A percentile compares a stretch with the other conserved stretches of the same genome.
Conservation (phyloP, 1,140 invertebrate genomes). For the Diachasma alloeum region DNA sequence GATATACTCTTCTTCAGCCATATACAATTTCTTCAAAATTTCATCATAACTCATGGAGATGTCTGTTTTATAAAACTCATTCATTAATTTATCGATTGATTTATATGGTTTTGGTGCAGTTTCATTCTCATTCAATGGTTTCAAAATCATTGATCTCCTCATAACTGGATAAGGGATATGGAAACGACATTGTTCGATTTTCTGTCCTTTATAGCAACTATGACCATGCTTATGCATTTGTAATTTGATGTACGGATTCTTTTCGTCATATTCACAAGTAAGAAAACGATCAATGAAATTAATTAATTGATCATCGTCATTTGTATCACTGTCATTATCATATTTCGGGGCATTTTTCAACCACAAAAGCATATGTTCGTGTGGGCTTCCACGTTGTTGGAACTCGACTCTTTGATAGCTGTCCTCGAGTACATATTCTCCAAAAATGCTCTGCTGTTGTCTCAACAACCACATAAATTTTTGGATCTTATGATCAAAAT, state of each 20-base stretch:
- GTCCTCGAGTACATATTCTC: conserved; percentile 30
- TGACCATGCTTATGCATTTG: too few relatives aligned
- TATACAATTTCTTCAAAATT: conserved; percentile 15
- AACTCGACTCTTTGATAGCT: too few relatives aligned
- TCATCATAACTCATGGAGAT: neutral
- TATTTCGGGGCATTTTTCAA: conserved; percentile 19
- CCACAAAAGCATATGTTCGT: too few relatives aligned
- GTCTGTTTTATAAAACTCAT: neutral
- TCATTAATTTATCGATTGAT: neutral
- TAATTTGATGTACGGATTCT: too few relatives aligned
- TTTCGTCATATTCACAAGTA: too few relatives aligned
- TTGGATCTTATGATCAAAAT: neutral
- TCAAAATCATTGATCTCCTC: conserved; percentile 7
- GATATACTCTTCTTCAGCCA: conserved; percentile 13
- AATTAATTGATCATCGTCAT: neutral
- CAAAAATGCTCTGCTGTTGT: neutral
- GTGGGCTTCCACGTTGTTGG: too few relatives aligned
- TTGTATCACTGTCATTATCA: neutral
- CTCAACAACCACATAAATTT: neutral
- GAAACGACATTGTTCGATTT: conserved; percentile 18
- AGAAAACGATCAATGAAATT: too few relatives aligned
- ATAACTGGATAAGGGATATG: conserved; percentile 15
- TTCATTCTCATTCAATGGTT: neutral
- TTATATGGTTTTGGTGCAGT: neutral
- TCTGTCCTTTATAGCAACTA: too few relatives aligned